These are phyloP conservation scores for Meleagris gallopavo DNA, from an alignment of 2,113 vertebrate species.

Conservation along the genomic window DNA sequence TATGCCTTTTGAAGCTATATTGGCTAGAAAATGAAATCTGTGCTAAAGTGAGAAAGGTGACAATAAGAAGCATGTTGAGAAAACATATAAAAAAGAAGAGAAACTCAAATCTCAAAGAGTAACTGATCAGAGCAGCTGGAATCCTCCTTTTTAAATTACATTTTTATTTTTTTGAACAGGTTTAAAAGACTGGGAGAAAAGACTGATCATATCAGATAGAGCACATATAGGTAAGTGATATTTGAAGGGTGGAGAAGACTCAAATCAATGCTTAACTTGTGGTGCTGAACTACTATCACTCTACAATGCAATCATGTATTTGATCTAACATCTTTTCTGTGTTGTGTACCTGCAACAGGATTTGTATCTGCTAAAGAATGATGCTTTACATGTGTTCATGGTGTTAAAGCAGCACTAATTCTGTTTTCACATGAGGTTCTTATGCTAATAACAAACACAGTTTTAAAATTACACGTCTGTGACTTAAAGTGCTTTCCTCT, in stretches of 20 bases:
- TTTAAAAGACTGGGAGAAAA: slow-evolving; percentile 97
- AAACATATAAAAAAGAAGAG: not conserved
- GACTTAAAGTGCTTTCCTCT: not conserved
- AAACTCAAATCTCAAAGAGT: not conserved
- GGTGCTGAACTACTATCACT: not conserved
- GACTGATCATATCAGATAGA: slow-evolving; percentile 94
- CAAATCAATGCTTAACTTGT: not conserved
- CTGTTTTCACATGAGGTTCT: not conserved
- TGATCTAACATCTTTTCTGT: not conserved
- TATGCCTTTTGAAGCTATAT: not conserved
- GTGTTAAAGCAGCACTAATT: rapidly evolving
- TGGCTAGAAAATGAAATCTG: not conserved
- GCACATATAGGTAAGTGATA: slow-evolving; percentile 90
- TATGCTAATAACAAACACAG: not conserved
- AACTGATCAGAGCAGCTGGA: not conserved
- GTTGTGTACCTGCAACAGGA: not conserved
- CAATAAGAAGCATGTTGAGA: not conserved
- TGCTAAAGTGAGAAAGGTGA: not conserved
- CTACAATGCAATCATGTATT: not conserved
- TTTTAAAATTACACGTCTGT: not conserved
- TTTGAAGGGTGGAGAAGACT: not conserved
- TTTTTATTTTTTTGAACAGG: slow-evolving; percentile 75
- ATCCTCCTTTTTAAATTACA: not conserved
- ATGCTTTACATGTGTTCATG: not conserved
- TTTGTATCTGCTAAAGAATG: not conserved